Base-by-base conservation (phyloP, 2,113 vertebrate species). In the Psilopogon haemacephalus region DNA sequence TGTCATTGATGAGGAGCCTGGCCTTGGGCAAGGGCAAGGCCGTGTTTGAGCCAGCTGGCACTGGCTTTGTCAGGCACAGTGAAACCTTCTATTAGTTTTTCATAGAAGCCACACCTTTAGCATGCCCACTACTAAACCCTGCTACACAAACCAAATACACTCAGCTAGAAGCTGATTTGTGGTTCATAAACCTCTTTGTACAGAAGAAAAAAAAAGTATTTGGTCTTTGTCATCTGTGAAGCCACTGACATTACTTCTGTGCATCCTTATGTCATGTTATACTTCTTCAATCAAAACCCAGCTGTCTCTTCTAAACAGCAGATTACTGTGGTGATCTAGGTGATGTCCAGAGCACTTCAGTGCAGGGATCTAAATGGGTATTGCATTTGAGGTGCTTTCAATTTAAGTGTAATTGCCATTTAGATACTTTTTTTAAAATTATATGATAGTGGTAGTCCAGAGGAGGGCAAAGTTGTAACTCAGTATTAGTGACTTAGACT, bases 41-140 rank as follows among this genome's bases (percentile, higher is more conserved):
- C 23, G 26, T 50, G 12, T 24, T 50, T 11, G 48, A 23, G 48
- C 48, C 48, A 50, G 48, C 48, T 50, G 48, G 48, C 23, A 26
- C 24, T 50, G 24, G 48, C 23, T 50, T 23, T 26, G 46, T 46
- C 20, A 21, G 46, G 32, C 55, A 33, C 16, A 33, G 37, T 27
- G 35, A 32, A 67, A 73, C 35, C 23, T 81, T 59, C 59, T 59
- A 8, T 21, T 54, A 60, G 21, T 15, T 69, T 75, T 38, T 82
- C 46, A 62, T 12, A 40, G 33, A 62, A 54, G 18, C 5, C 15
- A 37, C 15, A 12, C 54, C 10, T 38, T 7, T 62, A 69, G 13
- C 5, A 8, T 2, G 8, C 4, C 11, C 2, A 0, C 32, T 37
- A 24, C 37, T n/a, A 48, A 50, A 50, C 48, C 48, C 48, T 50